Percentiles rank a stretch among this genome's conserved stretches.
These are phyloP conservation scores for Lepidurus packardi DNA, from an alignment of 1,140 invertebrate species.

Conservation along the genomic window DNA sequence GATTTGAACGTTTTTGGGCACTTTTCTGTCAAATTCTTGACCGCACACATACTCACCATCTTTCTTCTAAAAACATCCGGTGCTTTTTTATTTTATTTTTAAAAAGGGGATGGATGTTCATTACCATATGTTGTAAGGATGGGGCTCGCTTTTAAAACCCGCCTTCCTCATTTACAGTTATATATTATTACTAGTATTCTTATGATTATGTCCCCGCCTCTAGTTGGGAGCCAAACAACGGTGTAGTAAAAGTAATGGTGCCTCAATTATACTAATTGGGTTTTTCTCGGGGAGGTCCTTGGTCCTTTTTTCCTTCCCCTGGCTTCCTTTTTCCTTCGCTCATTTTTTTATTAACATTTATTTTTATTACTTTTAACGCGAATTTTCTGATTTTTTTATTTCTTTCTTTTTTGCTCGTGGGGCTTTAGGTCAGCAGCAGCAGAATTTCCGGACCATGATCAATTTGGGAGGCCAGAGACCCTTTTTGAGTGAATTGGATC, in stretches of 20 bases:
- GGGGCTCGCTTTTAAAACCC: background rate
- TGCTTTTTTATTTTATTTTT: background rate
- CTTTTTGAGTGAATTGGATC: background rate
- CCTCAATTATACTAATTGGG: slow-evolving; percentile 22
- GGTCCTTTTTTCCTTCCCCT: background rate
- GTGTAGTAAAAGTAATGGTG: slow-evolving; percentile 16
- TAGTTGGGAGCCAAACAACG: background rate
- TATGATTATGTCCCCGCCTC: slow-evolving; percentile 17
- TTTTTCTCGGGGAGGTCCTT: background rate
- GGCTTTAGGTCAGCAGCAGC: background rate
- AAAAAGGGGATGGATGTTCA: background rate
- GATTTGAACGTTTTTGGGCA: no score
- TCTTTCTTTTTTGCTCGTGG: background rate
- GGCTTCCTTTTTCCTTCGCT: background rate
- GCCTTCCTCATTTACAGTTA: background rate
- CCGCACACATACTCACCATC: no score
- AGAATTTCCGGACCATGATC: slow-evolving; percentile 2
- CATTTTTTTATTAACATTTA: background rate
- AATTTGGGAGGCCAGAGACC: background rate
- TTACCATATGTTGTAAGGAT: background rate
- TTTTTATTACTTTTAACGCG: background rate
- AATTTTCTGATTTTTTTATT: background rate
- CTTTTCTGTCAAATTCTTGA: no score
- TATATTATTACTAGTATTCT: background rate
- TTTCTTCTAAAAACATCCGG: no score